Evolutionary conservation across 1,140 invertebrate genomes (phyloP).

Genomic region (Solenopsis fugax): DNA sequence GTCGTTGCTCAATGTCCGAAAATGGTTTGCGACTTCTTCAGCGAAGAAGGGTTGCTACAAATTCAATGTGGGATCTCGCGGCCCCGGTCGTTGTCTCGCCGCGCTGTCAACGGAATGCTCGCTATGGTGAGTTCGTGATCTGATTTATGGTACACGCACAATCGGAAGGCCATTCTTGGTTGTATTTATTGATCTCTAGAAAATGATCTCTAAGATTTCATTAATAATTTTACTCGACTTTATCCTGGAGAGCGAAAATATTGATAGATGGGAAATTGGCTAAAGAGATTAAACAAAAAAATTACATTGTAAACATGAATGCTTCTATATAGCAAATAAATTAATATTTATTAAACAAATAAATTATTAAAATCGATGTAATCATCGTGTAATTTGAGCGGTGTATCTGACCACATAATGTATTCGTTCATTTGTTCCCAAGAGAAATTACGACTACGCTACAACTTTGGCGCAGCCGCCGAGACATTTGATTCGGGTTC

Average conservation of each 20-base stretch:
- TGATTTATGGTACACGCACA: slow-evolving; percentile 66
- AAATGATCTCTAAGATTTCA: not conserved
- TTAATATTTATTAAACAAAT: too few relatives aligned
- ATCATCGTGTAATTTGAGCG: slow-evolving; percentile 18
- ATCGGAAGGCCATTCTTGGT: slow-evolving; percentile 60
- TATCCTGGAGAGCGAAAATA: not conserved
- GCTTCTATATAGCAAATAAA: not conserved
- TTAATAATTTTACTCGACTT: not conserved
- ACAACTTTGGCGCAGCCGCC: not conserved
- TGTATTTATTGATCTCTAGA: slow-evolving; percentile 43
- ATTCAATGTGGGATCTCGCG: slow-evolving; percentile 67
- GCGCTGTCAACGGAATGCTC: slow-evolving; percentile 68
- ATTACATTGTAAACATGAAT: too few relatives aligned
- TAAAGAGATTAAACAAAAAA: not conserved
- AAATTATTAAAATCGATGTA: not conserved
- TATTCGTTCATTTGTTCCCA: slow-evolving; percentile 11
- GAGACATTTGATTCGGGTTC: not conserved
- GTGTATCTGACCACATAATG: not conserved
- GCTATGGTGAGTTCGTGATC: slow-evolving; percentile 69
- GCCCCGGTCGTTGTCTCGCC: not conserved
- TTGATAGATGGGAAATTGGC: not conserved
- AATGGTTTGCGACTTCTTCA: slow-evolving; percentile 71
- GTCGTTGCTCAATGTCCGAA: slow-evolving; percentile 63
- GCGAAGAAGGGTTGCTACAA: slow-evolving; percentile 54
- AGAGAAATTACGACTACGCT: not conserved